Base-by-base conservation (phyloP, 2,888 invertebrate genomes). In the Tenthredo livida region DNA sequence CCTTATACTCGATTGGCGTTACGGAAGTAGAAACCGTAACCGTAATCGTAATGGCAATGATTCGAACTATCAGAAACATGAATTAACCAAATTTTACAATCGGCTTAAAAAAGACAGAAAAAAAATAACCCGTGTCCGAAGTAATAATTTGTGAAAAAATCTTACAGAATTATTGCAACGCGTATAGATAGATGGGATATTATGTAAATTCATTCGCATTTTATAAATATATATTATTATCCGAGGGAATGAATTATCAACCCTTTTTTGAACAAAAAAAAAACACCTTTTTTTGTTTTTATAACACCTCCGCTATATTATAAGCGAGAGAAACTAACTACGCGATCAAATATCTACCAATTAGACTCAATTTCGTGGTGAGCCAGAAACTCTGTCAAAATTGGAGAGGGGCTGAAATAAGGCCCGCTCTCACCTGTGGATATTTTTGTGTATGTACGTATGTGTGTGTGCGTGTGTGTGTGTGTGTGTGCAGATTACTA, bases 21-120 rank as follows among this genome's bases (percentile, higher is more conserved):
- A 40, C 80, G 80, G 80, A 80, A 80, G 80, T 80, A 80, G 80
- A 80, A 80, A 80, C 61, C 80, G 80, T 80, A 80, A 80, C 58
- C 58, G 29, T 77, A 33, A 29, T 37, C 17, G 25, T 25, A 7
- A 21, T 10, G 17, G 10, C 33, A 6, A 47, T 47, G n/a, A 54
- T 54, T 54, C n/a, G 54, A n/a, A 54, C n/a, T 54, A n/a, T 54
- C 6, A 6, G 54, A 75, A 47, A 25, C 47, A 15, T 15, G 47
- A 47, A 75, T 47, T 43, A 5, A 25, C 7, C 12, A 29, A 50
- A 50, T 10, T 58, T 78, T 77, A 15, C 47, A 47, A 47, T 75
- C 47, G 2, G 29, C 40, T 29, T 15, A 3, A 47, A 43, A 73
- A 67, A 37, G 1, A 37, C 6, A 33, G 4, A 43, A 29, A 29